Percentiles rank a stretch among this genome's conserved stretches.
These are phyloP conservation scores for Himalopsyche tibetana DNA, from an alignment of 2,888 invertebrate species.

Conservation along the genomic window DNA sequence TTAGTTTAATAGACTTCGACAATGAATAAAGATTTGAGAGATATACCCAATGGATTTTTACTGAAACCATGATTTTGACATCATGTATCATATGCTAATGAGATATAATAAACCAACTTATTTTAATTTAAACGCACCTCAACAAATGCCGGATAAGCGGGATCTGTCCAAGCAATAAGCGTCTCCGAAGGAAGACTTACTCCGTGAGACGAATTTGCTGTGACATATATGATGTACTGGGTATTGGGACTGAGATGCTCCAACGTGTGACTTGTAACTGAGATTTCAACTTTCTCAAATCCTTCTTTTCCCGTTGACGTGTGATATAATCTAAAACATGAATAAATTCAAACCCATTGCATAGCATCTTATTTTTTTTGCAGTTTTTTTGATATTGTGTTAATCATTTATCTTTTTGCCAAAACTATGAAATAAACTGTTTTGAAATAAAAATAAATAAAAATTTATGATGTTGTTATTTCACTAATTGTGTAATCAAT, in stretches of 20 bases:
- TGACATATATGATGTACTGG: constrained; percentile 88
- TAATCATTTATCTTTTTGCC: too few relatives aligned
- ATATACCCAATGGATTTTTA: too few relatives aligned
- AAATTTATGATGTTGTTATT: too few relatives aligned
- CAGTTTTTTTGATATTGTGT: too few relatives aligned
- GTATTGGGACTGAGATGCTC: constrained; percentile 86
- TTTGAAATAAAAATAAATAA: too few relatives aligned
- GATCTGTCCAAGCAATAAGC: constrained; percentile 90
- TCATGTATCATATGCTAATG: too few relatives aligned
- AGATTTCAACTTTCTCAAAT: constrained; percentile 80
- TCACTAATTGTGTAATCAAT: too few relatives aligned
- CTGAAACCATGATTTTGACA: too few relatives aligned
- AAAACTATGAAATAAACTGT: too few relatives aligned
- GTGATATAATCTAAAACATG: constrained; percentile 79
- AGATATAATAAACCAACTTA: neutral
- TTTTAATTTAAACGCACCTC: constrained; percentile 77
- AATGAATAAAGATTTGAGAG: too few relatives aligned
- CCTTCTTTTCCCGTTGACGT: constrained; percentile 81
- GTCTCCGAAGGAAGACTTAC: constrained; percentile 88
- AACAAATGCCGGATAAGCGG: constrained; percentile 90
- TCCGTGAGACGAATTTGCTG: constrained; percentile 82
- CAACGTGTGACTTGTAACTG: constrained; percentile 83
- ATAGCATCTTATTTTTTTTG: too few relatives aligned
- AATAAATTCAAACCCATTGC: neutral
- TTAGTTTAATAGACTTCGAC: too few relatives aligned